Base-by-base conservation (phyloP, 2,113 vertebrate genomes). In the Sitta europaea region DNA sequence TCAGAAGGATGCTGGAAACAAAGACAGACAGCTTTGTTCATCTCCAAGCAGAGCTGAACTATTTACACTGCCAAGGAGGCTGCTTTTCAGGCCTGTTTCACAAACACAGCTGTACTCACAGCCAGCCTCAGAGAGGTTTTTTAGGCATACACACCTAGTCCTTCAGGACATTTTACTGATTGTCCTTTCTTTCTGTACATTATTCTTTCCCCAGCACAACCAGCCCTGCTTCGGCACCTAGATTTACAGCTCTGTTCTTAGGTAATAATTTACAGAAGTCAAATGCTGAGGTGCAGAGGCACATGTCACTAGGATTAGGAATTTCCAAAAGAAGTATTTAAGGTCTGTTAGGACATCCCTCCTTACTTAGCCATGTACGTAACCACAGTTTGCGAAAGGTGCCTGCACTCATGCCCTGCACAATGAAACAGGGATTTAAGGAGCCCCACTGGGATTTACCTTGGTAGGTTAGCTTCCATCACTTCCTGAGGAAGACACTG, bases 391-490 rank as follows among this genome's bases (percentile, higher is more conserved):
- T 66, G 11, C 66, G 63, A 91, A 62, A 70, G 33, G 36, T 40
- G 42, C 33, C 17, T 42, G 63, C 31, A 33, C 6, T 91, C 35
- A 57, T 42, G 76, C 33, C 42, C 47, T 63, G 48, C 31, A 66
- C 24, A 59, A 58, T 7, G 12, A 88, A 22, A 42, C 23, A 28
- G 47, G 47, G 23, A 63, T 36, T 62, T 70, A 79, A 58, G 47
- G 43, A 83, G 33, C 31, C 42, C 38, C 4, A 7, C 2, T 1
- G 5, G 22, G 22, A 57, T 57, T 18, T 90, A 98, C 98, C 99
- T 99, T 14, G 99, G 99, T 70, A 99, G 97, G 90, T 99, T 99
- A 58, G 94, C 95, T 92, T 99, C 99, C 99, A 99, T 98, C 66
- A 99, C 92, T 59, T 99, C 97, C 38, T 97, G 97, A 8, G 99